Base-by-base conservation (phyloP, 2,797 vertebrate genomes). In the Spheniscus humboldti region DNA sequence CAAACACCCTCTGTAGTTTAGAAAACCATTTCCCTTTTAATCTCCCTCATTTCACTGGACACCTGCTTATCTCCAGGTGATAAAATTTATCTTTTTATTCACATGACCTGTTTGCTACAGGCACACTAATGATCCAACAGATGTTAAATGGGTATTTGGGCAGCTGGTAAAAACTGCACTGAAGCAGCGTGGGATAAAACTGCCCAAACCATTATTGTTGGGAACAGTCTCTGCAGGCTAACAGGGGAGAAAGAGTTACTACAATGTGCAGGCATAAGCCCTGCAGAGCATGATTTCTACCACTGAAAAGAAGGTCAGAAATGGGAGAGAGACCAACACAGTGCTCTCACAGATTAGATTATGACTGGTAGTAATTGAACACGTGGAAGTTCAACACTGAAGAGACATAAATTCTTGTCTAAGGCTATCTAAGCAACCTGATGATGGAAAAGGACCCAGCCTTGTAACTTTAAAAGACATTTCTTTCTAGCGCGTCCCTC, bases 221-320 rank as follows among this genome's bases (percentile, higher is more conserved):
- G 47, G 11, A 95, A 37, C 27, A 48, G n/a, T 15, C 17, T 62
- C n/a, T 37, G 24, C 0, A 1, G 18, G 10, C 7, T 13, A 23
- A 7, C 0, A 0, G 8, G 6, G 47, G 3, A 47, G 11, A 52
- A 66, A 13, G 5, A 13, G 15, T 30, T 63, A 41, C 19, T 7
- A 23, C 1, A 20, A 3, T 0, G 1, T 2, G 13, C 19, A 57
- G 18, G 19, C 20, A 18, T 0, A 4, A 80, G 22, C 16, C 27
- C 35, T 45, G 39, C 18, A 55, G 56, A 66, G 12, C 18, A 31
- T 9, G 23, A 4, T 10, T 5, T 17, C 17, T 43, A 27, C 8
- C 22, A 9, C 7, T 3, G 12, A 39, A 67, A 79, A 73, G 19
- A n/a, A 28, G 24, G 13, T 41, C 64, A 80, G n/a, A n/a, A 80